Evolutionary conservation across 2,113 vertebrate genomes (phyloP).

Genomic region (Catharus fuscescens): DNA sequence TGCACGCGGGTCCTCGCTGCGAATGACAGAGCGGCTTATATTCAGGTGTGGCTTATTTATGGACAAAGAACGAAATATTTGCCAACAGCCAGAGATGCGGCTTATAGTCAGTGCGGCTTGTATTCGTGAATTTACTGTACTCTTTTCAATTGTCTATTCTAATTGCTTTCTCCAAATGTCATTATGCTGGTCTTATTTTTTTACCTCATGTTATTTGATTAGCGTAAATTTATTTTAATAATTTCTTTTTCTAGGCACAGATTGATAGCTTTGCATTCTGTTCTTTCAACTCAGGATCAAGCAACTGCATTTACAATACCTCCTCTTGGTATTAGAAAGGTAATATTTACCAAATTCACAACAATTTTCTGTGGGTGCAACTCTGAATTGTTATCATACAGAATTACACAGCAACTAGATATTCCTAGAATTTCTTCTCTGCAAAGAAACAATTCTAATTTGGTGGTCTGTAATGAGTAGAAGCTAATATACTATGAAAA

Average conservation of each 20-base stretch:
- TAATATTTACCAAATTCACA: constrained; percentile 54
- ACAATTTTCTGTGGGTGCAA: neutral
- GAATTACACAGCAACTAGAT: neutral
- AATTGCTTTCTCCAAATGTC: neutral
- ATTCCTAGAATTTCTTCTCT: neutral
- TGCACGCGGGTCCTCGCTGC: too few species aligned
- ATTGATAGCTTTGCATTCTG: constrained; percentile 92
- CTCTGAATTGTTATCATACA: neutral
- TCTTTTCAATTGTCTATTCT: neutral
- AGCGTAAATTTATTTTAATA: neutral
- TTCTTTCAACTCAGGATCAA: constrained; percentile 95
- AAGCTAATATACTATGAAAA: neutral
- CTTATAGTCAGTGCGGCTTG: too few species aligned
- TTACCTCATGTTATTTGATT: neutral
- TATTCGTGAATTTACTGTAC: neutral
- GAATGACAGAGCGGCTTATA: too few species aligned
- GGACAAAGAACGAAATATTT: too few species aligned
- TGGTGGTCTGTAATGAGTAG: neutral
- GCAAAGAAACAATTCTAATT: neutral
- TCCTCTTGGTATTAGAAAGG: constrained; percentile 91
- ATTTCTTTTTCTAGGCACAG: constrained; percentile 81
- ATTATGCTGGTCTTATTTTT: neutral
- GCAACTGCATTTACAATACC: constrained; percentile 91
- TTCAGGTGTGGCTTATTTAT: too few species aligned
- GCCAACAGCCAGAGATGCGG: too few species aligned